A percentile compares a stretch with the other conserved stretches of the same genome.
These are phyloP conservation scores for Caenorhabditis angaria DNA, from an alignment of 2,888 invertebrate genomes.

Conservation along the genomic window DNA sequence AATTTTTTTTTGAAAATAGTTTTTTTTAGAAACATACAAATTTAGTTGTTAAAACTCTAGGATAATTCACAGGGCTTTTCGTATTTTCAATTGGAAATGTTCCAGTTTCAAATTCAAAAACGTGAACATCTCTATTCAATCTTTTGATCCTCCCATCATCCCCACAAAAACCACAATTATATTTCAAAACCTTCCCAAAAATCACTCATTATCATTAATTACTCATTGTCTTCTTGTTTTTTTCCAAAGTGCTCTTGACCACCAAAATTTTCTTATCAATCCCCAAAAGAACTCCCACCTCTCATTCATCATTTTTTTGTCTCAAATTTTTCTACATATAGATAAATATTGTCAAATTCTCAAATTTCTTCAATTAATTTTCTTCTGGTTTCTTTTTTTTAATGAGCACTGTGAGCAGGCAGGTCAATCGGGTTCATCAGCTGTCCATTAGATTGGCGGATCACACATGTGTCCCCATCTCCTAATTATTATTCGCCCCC, in stretches of 20 bases:
- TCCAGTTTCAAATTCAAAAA: no score
- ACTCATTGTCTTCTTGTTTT: not conserved
- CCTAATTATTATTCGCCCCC: conserved; percentile 28
- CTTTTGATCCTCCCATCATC: no score
- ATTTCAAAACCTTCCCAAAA: not conserved
- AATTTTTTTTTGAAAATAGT: no score
- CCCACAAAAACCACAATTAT: not conserved
- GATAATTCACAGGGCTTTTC: no score
- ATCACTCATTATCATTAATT: not conserved
- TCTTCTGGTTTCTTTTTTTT: no score
- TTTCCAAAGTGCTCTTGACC: not conserved
- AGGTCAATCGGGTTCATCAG: conserved; percentile 37
- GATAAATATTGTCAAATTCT: conserved; percentile 12
- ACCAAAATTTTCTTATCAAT: not conserved
- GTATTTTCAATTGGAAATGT: no score
- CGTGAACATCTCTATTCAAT: no score
- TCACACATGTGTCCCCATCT: conserved; percentile 15
- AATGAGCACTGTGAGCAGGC: not conserved
- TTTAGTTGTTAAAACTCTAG: no score
- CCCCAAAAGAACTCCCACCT: not conserved
- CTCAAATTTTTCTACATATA: conserved; percentile 25
- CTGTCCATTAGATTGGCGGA: conserved; percentile 27
- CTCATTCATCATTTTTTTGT: not conserved
- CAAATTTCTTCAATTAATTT: conserved; percentile 16
- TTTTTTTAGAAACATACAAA: no score